These are phyloP conservation scores for Exephanes ischioxanthus DNA, from an alignment of 2,888 invertebrate species.

Conservation along the genomic window DNA sequence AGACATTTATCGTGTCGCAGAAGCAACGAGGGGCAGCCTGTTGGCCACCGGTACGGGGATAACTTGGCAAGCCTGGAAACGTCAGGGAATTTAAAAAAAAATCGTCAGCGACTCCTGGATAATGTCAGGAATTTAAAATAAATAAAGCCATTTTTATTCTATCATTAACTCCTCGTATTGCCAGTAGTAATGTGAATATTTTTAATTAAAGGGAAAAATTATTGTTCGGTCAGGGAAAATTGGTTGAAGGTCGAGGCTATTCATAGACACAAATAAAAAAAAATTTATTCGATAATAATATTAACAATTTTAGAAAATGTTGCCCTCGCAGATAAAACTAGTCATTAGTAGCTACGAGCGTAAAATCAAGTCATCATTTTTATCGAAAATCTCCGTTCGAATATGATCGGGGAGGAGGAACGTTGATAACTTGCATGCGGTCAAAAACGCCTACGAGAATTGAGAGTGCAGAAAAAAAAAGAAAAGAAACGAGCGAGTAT, in stretches of 20 bases:
- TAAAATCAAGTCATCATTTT: not conserved
- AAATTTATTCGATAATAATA: not conserved
- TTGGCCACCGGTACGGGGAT: not conserved
- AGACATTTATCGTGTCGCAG: not conserved
- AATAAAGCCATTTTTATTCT: too few relatives aligned
- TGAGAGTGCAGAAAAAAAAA: conserved; percentile 5
- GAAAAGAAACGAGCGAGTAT: conserved; percentile 33
- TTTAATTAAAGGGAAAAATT: too few relatives aligned
- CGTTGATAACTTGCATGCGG: conserved; percentile 28
- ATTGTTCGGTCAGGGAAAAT: too few relatives aligned
- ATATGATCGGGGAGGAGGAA: conserved; percentile 19
- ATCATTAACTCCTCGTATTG: too few relatives aligned
- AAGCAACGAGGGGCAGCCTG: not conserved
- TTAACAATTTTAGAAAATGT: not conserved
- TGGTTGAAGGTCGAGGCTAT: too few relatives aligned
- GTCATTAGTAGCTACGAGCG: not conserved
- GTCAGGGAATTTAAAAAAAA: not conserved
- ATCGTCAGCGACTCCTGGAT: too few relatives aligned
- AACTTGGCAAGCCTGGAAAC: not conserved
- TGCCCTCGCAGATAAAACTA: not conserved
- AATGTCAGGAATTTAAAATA: too few relatives aligned
- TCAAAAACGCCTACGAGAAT: conserved; percentile 48
- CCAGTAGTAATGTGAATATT: too few relatives aligned
- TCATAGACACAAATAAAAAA: too few relatives aligned
- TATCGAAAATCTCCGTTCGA: not conserved